A percentile compares a stretch with the other conserved stretches of the same genome.
Evolutionary conservation across 2,113 vertebrate species (phyloP).

Genomic region (Oryzias celebensis): DNA sequence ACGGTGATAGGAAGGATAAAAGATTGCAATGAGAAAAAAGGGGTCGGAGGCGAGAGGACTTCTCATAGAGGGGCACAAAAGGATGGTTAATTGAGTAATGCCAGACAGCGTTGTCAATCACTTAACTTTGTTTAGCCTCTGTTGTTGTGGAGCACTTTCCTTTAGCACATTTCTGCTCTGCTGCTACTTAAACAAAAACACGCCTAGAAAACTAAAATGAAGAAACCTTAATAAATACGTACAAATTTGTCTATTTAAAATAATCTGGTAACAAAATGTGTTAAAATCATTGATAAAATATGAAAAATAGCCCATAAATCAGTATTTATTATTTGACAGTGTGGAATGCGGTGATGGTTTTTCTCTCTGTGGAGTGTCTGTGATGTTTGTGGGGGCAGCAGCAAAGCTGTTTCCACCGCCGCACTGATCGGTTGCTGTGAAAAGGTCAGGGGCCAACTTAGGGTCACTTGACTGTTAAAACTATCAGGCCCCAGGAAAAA

Average conservation of each 20-base stretch:
- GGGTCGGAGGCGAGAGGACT: constrained; percentile 72
- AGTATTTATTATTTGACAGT: constrained; percentile 8
- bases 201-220: too few relatives aligned
- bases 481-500: constrained; percentile 64
- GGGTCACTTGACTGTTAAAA: constrained; percentile 84
- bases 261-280: too few relatives aligned
- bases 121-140: constrained; percentile 89
- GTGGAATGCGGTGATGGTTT: constrained; percentile 49
- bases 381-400: constrained; percentile 69
- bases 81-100: constrained; percentile 99
- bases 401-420: constrained; percentile 68
- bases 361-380: constrained; percentile 34
- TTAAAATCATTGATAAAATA: neutral
- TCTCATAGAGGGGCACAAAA: constrained; percentile 95
- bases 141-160: constrained; percentile 58
- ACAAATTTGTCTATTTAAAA: too few relatives aligned
- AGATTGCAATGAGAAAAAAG: constrained; percentile 68
- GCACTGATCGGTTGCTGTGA: constrained; percentile 50
- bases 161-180: constrained; percentile 52
- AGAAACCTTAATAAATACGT: too few relatives aligned
- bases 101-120: constrained; percentile 99
- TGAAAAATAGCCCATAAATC: neutral
- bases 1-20: constrained; percentile 82
- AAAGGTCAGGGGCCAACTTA: constrained; percentile 88
- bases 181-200: neutral